Evolutionary conservation across 2,888 invertebrate species (phyloP), one percentile per base, ranked within the genome.

Genomic region (Peribatodes rhomboidaria): DNA sequence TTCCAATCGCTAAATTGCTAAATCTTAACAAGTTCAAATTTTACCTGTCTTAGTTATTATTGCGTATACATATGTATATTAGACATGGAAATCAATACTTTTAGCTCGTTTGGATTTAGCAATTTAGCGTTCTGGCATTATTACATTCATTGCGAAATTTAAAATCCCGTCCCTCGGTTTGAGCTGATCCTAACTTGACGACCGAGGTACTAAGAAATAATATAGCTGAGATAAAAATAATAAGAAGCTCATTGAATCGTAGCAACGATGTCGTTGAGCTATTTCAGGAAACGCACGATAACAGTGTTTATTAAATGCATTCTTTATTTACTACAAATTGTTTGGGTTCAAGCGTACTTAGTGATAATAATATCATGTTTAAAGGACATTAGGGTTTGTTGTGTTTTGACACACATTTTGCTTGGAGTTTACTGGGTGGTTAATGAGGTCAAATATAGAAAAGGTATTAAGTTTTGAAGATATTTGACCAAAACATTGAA

Each of bases 221-320:
- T 10, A 8, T 22, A 18, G 35, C 46, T 35, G 33, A 14, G 60
- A 60, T 60, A 49, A 54, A 46, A 47, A 33, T 14, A 61, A 55
- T 14, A 55, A 55, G 18, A 47, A 54, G 37, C 35, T 49, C 61
- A 16, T 61, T 68, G 41, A 52, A 37, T 37, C 13, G 18, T 18
- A 55, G 39, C 20, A 39, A 39, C 9, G 39, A 27, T 46, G n/a
- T 33, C 33, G 18, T 35, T 16, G 54, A 31, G 33, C 33, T 53
- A 52, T 60, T 60, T 37, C 16, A 53, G 53, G 52, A 60, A 59
- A 46, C 44, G 13, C 7, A 16, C 6, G 60, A 60, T 53, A 60
- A 44, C 52, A 55, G 4, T 31, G 31, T 41, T 54, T 41, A 54
- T 18, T 31, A 4, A 33, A n/a, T 33, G 11, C 9, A 20, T n/a